Base-by-base conservation (phyloP, 2,113 vertebrate genomes). In the Neotragus moschatus region DNA sequence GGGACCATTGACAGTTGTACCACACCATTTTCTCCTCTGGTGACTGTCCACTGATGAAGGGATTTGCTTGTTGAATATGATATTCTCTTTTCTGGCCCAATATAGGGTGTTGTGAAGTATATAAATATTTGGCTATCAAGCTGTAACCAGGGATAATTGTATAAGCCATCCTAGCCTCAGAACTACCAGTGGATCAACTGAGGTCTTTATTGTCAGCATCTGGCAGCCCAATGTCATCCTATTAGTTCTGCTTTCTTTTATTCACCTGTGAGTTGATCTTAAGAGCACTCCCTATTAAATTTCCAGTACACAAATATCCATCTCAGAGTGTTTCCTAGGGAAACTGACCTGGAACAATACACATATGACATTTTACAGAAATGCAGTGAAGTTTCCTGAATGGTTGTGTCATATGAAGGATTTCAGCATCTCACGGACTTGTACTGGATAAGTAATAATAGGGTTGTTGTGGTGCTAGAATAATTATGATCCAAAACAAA, bases 401-500 rank as follows among this genome's bases (percentile, higher is more conserved):
- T 49, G 16, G 7, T 25, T 63, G 51, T 92, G 56, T 84, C 17
- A 6, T 19, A 51, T 4, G 23, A 53, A 86, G 12, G 14, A 30
- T 95, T 88, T 60, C 60, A 55, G 47, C 25, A 6, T 73, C n/a
- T 70, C 17, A 1, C 0, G 10, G 51, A 47, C 14, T 95, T 89
- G 15, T 88, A 53, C 3, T 81, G 16, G 7, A 28, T 90, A 92
- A 77, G 56, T 8, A 56, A 26, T 47, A 75, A 33, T 23, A 47
- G 53, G 5, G 66, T 87, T 70, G 70, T 60, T 70, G 7, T n/a
- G 60, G 81, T 51, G 23, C 10, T 25, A 39, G 66, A 51, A 95
- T 80, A 96, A 84, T 88, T 81, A n/a, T 66, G 55, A 75, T 47
- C 19, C 5, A 82, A 86, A 70, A 45, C 21, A 88, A 90, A 49